Percentiles rank a stretch among this genome's conserved stretches.
phyloP scores from a whole-genome alignment of 2,888 invertebrate species.

The Amphipoea oculea region DNA sequence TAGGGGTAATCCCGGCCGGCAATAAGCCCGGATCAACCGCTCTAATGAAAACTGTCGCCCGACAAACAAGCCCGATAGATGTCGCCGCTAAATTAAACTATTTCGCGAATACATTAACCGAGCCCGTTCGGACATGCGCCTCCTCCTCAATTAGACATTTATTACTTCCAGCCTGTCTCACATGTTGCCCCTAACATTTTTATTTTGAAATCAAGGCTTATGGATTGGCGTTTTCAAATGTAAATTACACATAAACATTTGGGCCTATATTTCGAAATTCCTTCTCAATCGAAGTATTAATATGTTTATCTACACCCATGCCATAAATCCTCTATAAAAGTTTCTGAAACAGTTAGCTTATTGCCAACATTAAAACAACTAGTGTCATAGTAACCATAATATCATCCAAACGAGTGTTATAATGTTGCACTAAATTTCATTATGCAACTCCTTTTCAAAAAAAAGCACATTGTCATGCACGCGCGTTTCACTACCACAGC shows the following conservation, averaged over 20 bases:
- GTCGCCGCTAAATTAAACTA: slow-evolving; percentile 82
- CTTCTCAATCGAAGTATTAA: neutral
- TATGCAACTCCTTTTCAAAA: too few species aligned
- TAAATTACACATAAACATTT: neutral
- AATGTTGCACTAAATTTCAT: too few species aligned
- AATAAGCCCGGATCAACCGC: slow-evolving; percentile 67
- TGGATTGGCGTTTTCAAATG: neutral
- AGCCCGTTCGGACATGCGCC: slow-evolving; percentile 49
- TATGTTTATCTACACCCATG: too few species aligned
- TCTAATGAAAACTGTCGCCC: slow-evolving; percentile 75
- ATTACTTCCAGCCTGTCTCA: slow-evolving; percentile 48
- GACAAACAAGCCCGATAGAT: slow-evolving; percentile 74
- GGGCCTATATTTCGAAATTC: neutral
- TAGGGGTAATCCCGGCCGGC: slow-evolving; percentile 55
- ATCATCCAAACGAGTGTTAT: too few species aligned
- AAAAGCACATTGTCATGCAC: too few species aligned
- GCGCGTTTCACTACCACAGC: too few species aligned
- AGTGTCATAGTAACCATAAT: too few species aligned
- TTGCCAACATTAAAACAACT: too few species aligned
- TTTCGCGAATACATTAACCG: slow-evolving; percentile 76
- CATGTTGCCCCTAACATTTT: slow-evolving; percentile 20
- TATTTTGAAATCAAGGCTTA: slow-evolving; percentile 3
- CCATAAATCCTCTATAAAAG: too few species aligned
- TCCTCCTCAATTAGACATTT: slow-evolving; percentile 47
- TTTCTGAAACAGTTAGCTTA: too few species aligned